A percentile compares a stretch with the other conserved stretches of the same genome.
phyloP scores from a whole-genome alignment of 1,140 invertebrate genomes.

The Planococcus citri region DNA sequence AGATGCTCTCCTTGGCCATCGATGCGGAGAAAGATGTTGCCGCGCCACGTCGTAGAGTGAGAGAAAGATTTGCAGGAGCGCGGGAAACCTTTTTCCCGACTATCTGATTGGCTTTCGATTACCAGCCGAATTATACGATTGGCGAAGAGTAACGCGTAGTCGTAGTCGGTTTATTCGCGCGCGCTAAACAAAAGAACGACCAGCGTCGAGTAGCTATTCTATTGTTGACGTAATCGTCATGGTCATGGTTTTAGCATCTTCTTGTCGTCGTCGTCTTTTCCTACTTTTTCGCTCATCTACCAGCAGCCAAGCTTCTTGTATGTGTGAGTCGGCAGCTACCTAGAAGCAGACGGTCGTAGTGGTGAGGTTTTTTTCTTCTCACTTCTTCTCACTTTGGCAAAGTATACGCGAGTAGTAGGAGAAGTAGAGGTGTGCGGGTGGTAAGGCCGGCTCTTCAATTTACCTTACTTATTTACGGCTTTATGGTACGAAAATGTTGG shows the following conservation, averaged over 20 bases:
- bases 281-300: not conserved
- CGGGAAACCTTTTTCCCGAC: not conserved
- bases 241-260: slow-evolving; percentile 16
- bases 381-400: no score
- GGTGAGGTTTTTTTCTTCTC: no score
- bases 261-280: not conserved
- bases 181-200: slow-evolving; percentile 1
- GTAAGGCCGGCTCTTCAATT: no score
- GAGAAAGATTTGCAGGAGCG: not conserved
- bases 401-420: no score
- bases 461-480: no score
- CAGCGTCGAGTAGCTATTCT: not conserved
- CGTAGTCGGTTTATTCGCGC: not conserved
- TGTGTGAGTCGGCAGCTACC: no score
- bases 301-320: no score
- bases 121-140: slow-evolving; percentile 14
- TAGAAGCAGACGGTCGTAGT: no score
- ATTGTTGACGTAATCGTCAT: slow-evolving; percentile 20
- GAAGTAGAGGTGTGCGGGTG: no score
- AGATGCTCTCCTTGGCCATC: slow-evolving; percentile 13
- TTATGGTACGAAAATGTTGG: no score
- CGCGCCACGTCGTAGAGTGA: not conserved
- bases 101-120: slow-evolving; percentile 15
- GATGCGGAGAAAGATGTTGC: slow-evolving; percentile 12
- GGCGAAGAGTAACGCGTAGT: not conserved